Evolutionary conservation across 2,113 vertebrate species (phyloP).

Genomic region (Gasterosteus aculeatus): DNA sequence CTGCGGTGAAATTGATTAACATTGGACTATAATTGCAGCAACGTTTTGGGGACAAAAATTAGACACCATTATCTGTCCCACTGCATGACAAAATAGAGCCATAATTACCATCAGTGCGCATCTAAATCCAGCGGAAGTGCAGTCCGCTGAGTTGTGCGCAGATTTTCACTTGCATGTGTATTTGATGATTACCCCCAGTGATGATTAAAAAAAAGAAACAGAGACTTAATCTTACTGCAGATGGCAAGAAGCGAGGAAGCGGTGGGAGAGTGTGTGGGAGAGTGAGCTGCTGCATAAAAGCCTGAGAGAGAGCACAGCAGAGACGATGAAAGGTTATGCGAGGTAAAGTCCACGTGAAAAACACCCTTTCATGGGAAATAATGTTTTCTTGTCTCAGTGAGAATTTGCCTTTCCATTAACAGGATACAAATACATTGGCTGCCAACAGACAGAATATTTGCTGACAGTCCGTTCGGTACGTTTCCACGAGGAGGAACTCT

Average conservation of each 20-base stretch:
- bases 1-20: conserved; percentile 79
- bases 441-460: not conserved
- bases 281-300: conserved; percentile 6
- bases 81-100: conserved; percentile 66
- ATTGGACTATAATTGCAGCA: conserved; percentile 74
- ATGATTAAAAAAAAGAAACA: conserved; percentile 58
- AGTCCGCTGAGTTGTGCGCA: conserved; percentile 59
- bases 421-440: not conserved
- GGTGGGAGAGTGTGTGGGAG: conserved; percentile 8
- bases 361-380: conserved; percentile 37
- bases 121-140: conserved; percentile 66
- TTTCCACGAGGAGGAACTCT: not conserved
- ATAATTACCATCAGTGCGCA: conserved; percentile 75
- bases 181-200: conserved; percentile 69
- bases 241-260: conserved; percentile 31
- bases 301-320: conserved; percentile 27
- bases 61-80: conserved; percentile 66
- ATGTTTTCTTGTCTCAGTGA: not conserved
- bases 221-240: conserved; percentile 46
- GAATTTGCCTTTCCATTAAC: not conserved
- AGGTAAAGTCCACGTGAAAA: conserved; percentile 60
- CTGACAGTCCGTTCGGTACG: not conserved
- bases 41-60: conserved; percentile 66
- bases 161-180: conserved; percentile 73
- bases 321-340: conserved; percentile 60